Evolutionary conservation across 2,797 vertebrate species (phyloP), one percentile per base, ranked within the genome.

Genomic region (Dendrocincla fuliginosa): DNA sequence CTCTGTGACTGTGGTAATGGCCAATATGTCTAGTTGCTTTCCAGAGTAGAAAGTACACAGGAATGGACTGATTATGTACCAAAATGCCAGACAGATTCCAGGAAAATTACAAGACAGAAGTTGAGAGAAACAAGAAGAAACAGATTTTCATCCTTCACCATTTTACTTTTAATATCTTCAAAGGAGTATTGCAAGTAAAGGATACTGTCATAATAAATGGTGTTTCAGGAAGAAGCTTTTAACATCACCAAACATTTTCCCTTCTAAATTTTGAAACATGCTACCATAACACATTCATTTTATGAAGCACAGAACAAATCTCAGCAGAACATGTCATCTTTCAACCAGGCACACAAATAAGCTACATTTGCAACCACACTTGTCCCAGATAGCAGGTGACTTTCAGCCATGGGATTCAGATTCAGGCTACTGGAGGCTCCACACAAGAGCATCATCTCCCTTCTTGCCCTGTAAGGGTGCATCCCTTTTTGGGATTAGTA

Each of bases 291-390:
- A 25, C 4, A 0, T 84, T 56, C 5, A 22, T 52, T 93, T 90
- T 46, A 84, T 35, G 78, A 78, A 89, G 33, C 49, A 79, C 18
- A 76, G 50, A 64, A 55, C 11, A 52, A 20, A 59, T 41, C 37
- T 52, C 49, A 74, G 52, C 23, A 83, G 55, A 76, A 44, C 19
- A n/a, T 2, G 18, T 59, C 15, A 33, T 60, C 67, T 79, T 69
- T 68, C 56, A 67, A 8, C 13, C 19, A 70, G 55, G 30, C 24
- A 73, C 22, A 83, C 10, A 94, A 67, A 75, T 61, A 84, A 79
- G 23, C 25, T 64, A 14, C 0, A 0, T 83, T 81, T 74, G 37
- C 56, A 89, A 60, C 35, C 14, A 8, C 0, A 1, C n/a, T 74
- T 55, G 33, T 56, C 49, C 30, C 63, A 65, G 24, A 20, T 6